Conservation (phyloP, 2,888 invertebrate genomes). For the Athetis lepigone region DNA sequence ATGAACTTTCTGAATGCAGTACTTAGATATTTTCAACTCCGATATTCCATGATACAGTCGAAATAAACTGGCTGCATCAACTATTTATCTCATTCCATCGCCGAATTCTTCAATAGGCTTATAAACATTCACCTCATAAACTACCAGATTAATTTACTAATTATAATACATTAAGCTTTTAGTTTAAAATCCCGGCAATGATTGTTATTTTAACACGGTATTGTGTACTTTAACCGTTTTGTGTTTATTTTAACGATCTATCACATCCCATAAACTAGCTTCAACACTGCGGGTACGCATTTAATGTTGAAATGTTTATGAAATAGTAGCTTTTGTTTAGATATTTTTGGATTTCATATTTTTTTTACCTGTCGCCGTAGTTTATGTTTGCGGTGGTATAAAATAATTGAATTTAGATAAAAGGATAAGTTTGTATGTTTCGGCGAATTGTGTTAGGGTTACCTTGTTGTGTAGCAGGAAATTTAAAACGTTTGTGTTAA, state of each 20-base stretch:
- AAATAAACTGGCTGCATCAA: no score
- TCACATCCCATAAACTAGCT: constrained; percentile 61
- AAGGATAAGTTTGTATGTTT: background rate
- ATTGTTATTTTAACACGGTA: constrained; percentile 57
- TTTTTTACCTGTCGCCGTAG: constrained; percentile 28
- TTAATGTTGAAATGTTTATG: constrained; percentile 67
- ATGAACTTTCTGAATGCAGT: no score
- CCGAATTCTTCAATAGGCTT: background rate
- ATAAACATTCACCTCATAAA: constrained; percentile 8
- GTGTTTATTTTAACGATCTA: constrained; percentile 67
- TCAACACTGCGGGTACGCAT: constrained; percentile 52
- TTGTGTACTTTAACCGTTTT: constrained; percentile 35
- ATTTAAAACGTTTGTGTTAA: constrained; percentile 1
- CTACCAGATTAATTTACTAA: constrained; percentile 27
- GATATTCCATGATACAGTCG: no score
- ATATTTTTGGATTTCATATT: constrained; percentile 44
- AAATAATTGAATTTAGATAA: constrained; percentile 18
- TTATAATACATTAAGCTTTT: constrained; percentile 40
- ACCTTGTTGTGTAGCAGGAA: background rate
- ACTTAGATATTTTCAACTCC: no score
- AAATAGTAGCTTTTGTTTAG: constrained; percentile 56
- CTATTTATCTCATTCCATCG: background rate
- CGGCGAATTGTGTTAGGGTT: background rate
- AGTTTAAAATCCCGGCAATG: constrained; percentile 13
- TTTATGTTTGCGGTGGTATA: constrained; percentile 1